phyloP scores from a whole-genome alignment of 92 coral and sea anemone genomes.

The Heteractis magnifica region DNA sequence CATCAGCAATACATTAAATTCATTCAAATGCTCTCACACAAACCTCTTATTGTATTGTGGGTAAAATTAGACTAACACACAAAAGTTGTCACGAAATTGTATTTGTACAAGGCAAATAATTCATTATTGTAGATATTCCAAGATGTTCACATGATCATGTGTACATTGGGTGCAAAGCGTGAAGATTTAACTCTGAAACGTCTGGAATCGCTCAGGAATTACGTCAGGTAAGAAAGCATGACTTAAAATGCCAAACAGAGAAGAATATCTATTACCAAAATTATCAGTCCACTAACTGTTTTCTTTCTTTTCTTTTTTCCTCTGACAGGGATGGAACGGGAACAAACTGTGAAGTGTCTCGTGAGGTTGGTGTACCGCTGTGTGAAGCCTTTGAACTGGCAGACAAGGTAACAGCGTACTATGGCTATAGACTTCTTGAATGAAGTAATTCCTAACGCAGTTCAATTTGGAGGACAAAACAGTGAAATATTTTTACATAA shows the following conservation, averaged over 20 bases:
- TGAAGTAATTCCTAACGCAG: too few relatives aligned
- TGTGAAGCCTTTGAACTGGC: constrained; percentile 84
- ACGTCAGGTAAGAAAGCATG: constrained; percentile 40
- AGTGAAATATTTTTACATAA: too few relatives aligned
- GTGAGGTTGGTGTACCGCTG: constrained; percentile 67
- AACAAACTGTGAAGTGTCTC: constrained; percentile 62
- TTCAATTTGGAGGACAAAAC: too few relatives aligned
- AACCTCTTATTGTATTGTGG: too few relatives aligned
- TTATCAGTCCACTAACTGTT: background rate
- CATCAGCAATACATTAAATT: too few relatives aligned
- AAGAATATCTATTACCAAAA: too few relatives aligned
- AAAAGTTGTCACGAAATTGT: too few relatives aligned
- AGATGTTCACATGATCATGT: constrained; percentile 77
- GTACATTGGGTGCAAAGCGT: constrained; percentile 72
- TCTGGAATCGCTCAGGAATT: constrained; percentile 62
- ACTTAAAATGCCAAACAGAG: background rate
- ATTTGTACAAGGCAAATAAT: too few relatives aligned
- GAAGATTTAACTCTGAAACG: constrained; percentile 55
- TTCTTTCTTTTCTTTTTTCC: background rate
- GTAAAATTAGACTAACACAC: too few relatives aligned
- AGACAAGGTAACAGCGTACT: constrained; percentile 53
- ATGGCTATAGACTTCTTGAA: background rate
- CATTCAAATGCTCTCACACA: too few relatives aligned
- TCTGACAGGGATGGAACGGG: constrained; percentile 64
- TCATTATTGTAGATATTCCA: constrained; percentile 52